Conservation (phyloP, 2,113 vertebrate species). For the Microtus ochrogaster region DNA sequence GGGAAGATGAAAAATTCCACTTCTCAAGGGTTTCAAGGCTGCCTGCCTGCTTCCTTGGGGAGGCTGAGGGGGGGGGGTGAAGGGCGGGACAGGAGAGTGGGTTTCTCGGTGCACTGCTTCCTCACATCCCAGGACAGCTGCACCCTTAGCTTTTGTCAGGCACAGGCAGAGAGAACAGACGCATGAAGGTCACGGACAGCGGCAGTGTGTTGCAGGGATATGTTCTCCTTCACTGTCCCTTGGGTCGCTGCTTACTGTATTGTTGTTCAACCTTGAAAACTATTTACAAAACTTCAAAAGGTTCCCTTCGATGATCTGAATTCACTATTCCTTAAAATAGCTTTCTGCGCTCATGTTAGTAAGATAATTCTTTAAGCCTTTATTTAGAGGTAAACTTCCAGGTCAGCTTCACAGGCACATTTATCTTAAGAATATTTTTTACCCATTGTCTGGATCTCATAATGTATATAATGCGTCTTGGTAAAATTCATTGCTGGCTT, state of each 20-base stretch:
- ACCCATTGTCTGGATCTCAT: background rate
- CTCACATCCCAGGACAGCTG: rapidly evolving
- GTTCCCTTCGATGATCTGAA: background rate
- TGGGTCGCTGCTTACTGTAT: rapidly evolving
- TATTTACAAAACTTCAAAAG: background rate
- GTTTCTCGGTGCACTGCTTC: rapidly evolving
- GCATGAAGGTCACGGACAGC: too few relatives aligned
- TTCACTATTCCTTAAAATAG: background rate
- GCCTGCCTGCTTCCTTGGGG: background rate
- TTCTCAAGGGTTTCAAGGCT: background rate
- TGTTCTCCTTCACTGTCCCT: background rate
- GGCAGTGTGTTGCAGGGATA: rapidly evolving
- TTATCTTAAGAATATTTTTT: background rate
- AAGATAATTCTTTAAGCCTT: slow-evolving; percentile 15
- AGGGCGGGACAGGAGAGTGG: background rate
- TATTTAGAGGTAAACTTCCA: slow-evolving; percentile 20
- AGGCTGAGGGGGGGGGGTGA: rapidly evolving
- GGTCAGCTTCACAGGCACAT: background rate
- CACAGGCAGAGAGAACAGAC: background rate
- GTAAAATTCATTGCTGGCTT: too few relatives aligned
- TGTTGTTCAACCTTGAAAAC: background rate
- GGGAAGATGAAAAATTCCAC: background rate
- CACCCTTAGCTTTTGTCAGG: background rate
- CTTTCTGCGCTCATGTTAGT: background rate
- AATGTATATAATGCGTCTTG: background rate